phyloP scores from a whole-genome alignment of 2,888 invertebrate genomes.

The Tridacna crocea region DNA sequence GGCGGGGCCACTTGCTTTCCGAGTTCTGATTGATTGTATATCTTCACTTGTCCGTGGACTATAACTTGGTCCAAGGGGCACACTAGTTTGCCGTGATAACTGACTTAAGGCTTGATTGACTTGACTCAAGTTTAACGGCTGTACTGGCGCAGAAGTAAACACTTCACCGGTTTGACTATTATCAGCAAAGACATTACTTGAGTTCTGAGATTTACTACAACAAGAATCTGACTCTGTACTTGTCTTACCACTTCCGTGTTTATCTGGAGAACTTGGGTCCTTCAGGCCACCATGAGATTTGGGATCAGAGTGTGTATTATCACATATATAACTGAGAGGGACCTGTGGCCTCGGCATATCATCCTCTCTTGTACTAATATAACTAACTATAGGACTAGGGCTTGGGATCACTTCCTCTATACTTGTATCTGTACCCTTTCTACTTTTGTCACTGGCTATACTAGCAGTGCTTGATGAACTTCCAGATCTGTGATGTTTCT shows the following conservation, averaged over 20 bases:
- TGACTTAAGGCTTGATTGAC: constrained; percentile 9
- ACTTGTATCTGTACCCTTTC: constrained; percentile 28
- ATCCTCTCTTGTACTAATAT: constrained; percentile 25
- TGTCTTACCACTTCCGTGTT: neutral
- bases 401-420: neutral
- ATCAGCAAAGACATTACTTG: neutral
- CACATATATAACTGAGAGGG: constrained; percentile 51
- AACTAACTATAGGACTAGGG: constrained; percentile 14
- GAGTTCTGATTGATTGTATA: constrained; percentile 32
- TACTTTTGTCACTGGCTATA: constrained; percentile 50
- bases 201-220: neutral
- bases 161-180: constrained; percentile 1
- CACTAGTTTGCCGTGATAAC: constrained; percentile 51
- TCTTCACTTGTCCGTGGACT: constrained; percentile 32
- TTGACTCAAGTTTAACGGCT: constrained; percentile 18
- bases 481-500: constrained; percentile 44
- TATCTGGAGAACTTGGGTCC: constrained; percentile 9
- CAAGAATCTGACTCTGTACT: neutral
- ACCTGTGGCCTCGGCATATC: constrained; percentile 50
- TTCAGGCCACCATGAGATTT: neutral
- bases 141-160: constrained; percentile 5
- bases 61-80: constrained; percentile 36
- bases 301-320: constrained; percentile 22
- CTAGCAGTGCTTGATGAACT: constrained; percentile 56
- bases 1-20: constrained; percentile 58